Evolutionary conservation across 1,140 invertebrate genomes (phyloP).

Genomic region (Lysiphlebus fabarum): DNA sequence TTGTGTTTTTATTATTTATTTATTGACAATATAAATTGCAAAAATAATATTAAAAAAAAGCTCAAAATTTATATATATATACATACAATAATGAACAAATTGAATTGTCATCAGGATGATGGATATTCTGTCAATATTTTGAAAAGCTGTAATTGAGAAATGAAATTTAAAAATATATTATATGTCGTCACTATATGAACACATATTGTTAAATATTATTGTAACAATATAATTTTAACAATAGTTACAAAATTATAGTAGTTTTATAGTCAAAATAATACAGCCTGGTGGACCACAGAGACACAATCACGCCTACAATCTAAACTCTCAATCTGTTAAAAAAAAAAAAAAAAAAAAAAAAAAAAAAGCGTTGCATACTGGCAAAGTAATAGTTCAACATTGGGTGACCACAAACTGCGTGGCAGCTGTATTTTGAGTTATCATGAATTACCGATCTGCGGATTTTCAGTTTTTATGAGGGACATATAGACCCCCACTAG

Average conservation of each 20-base stretch:
- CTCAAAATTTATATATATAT: too few species aligned
- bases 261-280: constrained; percentile 49
- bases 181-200: constrained; percentile 28
- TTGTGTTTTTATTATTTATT: too few species aligned
- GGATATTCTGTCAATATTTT: too few species aligned
- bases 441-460: constrained; percentile 49
- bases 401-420: constrained; percentile 44
- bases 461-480: constrained; percentile 46
- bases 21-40: too few species aligned
- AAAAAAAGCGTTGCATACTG: constrained; percentile 2
- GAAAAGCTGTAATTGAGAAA: too few species aligned
- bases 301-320: constrained; percentile 42
- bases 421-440: constrained; percentile 54
- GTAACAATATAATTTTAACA: constrained; percentile 33
- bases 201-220: constrained; percentile 22
- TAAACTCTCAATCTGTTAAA: constrained; percentile 21
- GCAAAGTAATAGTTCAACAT: constrained; percentile 37
- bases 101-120: too few species aligned
- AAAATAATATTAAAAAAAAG: too few species aligned
- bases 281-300: constrained; percentile 23
- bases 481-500: constrained; percentile 10
- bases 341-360: constrained; percentile 1
- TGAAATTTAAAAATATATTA: constrained; percentile 4
- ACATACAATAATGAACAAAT: background rate
- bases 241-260: constrained; percentile 44